Evolutionary conservation across 35 echinoderm and acorn worm genomes (phyloP).

Genomic region (Apostichopus japonicus): DNA sequence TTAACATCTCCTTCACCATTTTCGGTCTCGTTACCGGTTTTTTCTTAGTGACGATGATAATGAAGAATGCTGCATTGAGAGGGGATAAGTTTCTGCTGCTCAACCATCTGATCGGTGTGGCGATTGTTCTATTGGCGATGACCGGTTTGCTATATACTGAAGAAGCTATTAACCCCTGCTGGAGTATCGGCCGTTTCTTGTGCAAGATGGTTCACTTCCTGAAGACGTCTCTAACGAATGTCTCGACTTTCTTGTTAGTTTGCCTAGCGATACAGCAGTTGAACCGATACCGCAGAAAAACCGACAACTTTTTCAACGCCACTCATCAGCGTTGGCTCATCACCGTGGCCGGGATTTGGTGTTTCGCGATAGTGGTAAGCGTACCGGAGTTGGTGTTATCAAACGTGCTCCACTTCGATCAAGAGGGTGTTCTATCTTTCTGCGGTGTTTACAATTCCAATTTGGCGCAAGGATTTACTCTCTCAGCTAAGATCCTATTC

Average conservation of each 20-base stretch:
- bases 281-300: slow-evolving; percentile 37
- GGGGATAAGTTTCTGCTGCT: slow-evolving; percentile 46
- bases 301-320: slow-evolving; percentile 3
- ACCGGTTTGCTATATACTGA: slow-evolving; percentile 24
- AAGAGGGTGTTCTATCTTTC: not conserved
- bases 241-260: slow-evolving; percentile 27
- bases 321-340: slow-evolving; percentile 16
- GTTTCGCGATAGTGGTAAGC: not conserved
- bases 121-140: not conserved
- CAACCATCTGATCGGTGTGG: slow-evolving; percentile 7
- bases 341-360: not conserved
- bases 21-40: not conserved
- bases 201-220: slow-evolving; percentile 27
- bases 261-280: slow-evolving; percentile 27
- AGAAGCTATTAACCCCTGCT: slow-evolving; percentile 42
- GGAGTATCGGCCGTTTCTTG: slow-evolving; percentile 3
- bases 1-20: slow-evolving; percentile 24
- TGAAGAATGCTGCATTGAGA: slow-evolving; percentile 25
- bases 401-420: not conserved
- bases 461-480: not conserved
- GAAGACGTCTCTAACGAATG: slow-evolving; percentile 19
- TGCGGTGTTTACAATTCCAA: not conserved
- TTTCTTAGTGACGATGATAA: not conserved
- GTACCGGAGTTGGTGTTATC: slow-evolving; percentile 33
- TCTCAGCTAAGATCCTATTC: not conserved